Evolutionary conservation across 2,888 invertebrate genomes (phyloP).

Genomic region (Caenorhabditis japonica): DNA sequence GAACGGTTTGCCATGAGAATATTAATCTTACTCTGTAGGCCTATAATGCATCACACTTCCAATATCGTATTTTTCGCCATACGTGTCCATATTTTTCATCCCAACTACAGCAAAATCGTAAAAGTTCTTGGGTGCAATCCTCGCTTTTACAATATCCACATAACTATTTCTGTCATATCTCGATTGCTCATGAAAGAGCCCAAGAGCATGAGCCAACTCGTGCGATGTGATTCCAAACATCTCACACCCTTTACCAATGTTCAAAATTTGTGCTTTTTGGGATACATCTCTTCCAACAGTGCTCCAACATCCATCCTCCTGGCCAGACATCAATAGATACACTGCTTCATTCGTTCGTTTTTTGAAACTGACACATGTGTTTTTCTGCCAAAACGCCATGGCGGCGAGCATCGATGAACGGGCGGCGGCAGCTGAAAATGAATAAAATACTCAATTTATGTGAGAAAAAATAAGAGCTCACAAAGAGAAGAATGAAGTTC

Average conservation of each 20-base stretch:
- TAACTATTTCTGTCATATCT: conserved; percentile 54
- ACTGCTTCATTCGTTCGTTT: conserved; percentile 37
- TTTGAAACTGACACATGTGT: conserved; percentile 51
- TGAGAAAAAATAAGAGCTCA: conserved; percentile 2
- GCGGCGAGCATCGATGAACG: conserved; percentile 36
- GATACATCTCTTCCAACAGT: conserved; percentile 57
- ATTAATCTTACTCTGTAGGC: conserved; percentile 50
- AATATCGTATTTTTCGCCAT: conserved; percentile 55
- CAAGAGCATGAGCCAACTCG: conserved; percentile 61
- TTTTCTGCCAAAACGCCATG: conserved; percentile 49
- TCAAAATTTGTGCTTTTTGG: conserved; percentile 52
- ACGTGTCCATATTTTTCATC: conserved; percentile 50
- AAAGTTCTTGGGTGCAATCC: conserved; percentile 44
- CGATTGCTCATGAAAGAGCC: conserved; percentile 60
- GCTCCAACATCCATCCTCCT: conserved; percentile 60
- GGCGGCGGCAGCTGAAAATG: conserved; percentile 34
- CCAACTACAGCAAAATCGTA: conserved; percentile 58
- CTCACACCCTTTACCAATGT: conserved; percentile 58
- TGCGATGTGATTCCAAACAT: conserved; percentile 63
- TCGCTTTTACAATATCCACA: conserved; percentile 44
- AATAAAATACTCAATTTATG: neutral
- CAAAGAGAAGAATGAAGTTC: conserved; percentile 41
- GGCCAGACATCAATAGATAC: conserved; percentile 38
- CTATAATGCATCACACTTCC: conserved; percentile 63
- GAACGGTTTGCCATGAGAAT: too few species aligned